Base-by-base conservation (phyloP, 2,113 vertebrate species). In the Morone saxatilis region DNA sequence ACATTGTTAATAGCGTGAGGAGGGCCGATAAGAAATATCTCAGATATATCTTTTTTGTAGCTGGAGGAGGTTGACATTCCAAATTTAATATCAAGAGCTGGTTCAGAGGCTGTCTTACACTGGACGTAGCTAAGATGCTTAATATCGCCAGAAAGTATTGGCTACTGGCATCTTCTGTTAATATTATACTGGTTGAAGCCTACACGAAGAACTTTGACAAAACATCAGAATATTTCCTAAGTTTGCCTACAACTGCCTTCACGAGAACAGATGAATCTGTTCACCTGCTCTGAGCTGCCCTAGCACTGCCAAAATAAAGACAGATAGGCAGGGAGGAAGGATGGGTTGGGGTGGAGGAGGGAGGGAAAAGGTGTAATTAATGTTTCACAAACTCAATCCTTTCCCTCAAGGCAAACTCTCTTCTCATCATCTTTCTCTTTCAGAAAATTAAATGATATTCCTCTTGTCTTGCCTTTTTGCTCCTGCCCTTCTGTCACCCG, bases 351-450 rank as follows among this genome's bases (percentile, higher is more conserved):
- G 79, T 63, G 56, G 41, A 13, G 5, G 66, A 4, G 25, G n/a
- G 50, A 25, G 67, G 60, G 59, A 51, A 89, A 88, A 91, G 87
- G 87, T 87, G 78, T 93, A 93, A 94, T 94, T 93, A 94, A 94
- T 93, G 92, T 94, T 94, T 93, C 85, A 86, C 90, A 94, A 90
- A 88, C 88, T 89, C 88, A 83, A 76, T 81, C 77, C 77, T 69
- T 77, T 70, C 73, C 83, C 84, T 89, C 13, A 61, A 50, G 78
- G 89, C 3, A 1, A 72, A 79, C 79, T 76, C 75, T 89, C 69
- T 19, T 25, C 70, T 86, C 85, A 48, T 88, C 80, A 69, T 62
- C 85, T 67, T 77, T 84, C 75, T 72, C 85, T 87, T 83, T 86
- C 76, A 65, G 86, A 85, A 90, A 91, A 92, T 93, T 90, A 92